Evolutionary conservation across 1,140 invertebrate genomes (phyloP), one percentile per base, ranked within the genome.

Genomic region (Drosophila tristis): DNA sequence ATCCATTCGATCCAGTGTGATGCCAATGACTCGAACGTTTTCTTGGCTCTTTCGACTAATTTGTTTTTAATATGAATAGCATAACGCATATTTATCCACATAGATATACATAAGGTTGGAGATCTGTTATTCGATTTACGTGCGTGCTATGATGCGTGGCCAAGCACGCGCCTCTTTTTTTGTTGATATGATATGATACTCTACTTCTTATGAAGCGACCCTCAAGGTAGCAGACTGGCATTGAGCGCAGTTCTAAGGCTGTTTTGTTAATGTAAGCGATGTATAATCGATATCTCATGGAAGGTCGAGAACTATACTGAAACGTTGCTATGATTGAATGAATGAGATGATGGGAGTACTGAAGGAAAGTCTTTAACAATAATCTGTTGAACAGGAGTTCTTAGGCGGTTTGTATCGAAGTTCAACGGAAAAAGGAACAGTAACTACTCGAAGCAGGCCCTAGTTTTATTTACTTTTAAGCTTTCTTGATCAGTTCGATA

Each of bases 31-130:
- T 20, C 43, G 26, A 56, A 50, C 43, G 65, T 42, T 68, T 45
- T 45, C 50, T 62, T 15, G 60, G 53, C 45, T 59, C 43, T 58
- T 59, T 80, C 62, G 76, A 80, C 80, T 85, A 80, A 85, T 85
- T 86, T 48, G 63, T 57, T 85, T 86, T 77, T 77, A 86, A 85
- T 80, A 74, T 77, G 80, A 85, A 85, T 80, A 65, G 39, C 26
- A 42, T 44, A 29, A 43, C 20, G 35, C 61, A 43, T 45, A 44
- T 35, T 23, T 65, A 70, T 57, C 31, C 20, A 31, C 56, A 8
- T 31, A 31, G 31, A 31, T 31, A 31, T 9, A 9, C 31, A 25
- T 8, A 53, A 15, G 13, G 26, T 47, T 54, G 9, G 6, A 29
- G 15, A 13, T 45, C 16, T 26, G 20, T 43, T 58, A 35, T 54